These are phyloP conservation scores for Saxidomus purpurata DNA, from an alignment of 1,140 invertebrate species.

Conservation along the genomic window DNA sequence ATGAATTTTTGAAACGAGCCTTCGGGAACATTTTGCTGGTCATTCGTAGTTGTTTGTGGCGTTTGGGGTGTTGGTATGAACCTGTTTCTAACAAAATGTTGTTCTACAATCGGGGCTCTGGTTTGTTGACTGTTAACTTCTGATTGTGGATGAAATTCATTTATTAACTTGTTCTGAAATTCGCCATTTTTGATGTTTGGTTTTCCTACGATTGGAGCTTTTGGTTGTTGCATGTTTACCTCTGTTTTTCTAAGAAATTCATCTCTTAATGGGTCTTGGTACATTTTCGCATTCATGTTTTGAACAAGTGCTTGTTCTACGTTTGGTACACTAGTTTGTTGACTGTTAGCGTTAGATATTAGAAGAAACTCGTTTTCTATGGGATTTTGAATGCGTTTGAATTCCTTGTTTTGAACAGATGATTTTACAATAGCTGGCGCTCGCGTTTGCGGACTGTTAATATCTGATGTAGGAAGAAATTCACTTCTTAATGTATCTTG, in stretches of 20 bases:
- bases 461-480: background rate
- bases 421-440: background rate
- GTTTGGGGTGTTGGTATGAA: background rate
- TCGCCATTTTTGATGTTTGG: no score
- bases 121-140: no score
- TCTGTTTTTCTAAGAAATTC: background rate
- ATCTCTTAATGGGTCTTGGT: background rate
- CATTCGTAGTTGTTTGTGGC: background rate
- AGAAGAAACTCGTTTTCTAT: background rate
- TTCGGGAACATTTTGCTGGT: background rate
- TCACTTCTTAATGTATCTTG: no score
- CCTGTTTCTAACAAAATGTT: no score
- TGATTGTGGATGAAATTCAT: no score
- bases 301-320: background rate
- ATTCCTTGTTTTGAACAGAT: no score
- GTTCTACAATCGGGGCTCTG: no score
- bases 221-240: background rate
- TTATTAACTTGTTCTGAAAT: no score
- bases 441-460: background rate
- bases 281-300: background rate
- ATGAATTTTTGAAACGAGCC: constrained; percentile 19
- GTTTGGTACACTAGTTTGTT: background rate
- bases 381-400: no score
- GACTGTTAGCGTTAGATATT: background rate
- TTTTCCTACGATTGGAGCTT: no score